Base-by-base conservation (phyloP, 35 echinoderm and acorn worm genomes). In the Eucidaris tribuloides region DNA sequence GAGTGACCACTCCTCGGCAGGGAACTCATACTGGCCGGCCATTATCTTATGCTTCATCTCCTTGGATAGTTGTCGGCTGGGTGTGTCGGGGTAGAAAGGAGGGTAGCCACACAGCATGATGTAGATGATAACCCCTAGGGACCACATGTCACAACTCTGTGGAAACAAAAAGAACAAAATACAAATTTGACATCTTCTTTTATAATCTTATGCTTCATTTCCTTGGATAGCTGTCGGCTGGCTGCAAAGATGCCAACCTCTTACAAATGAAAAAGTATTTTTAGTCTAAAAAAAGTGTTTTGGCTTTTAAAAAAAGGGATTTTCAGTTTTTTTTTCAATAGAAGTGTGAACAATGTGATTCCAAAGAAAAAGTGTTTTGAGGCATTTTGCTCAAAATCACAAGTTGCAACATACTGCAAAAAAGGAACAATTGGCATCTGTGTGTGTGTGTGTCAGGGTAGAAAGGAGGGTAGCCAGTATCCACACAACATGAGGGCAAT, bases 141-240 rank as follows among this genome's bases (percentile, higher is more conserved):
- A 99, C 96, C 96, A 99, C 84, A 99, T 99, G 59, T 99, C 96
- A 93, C 96, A 99, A 78, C 96, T 88, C 96, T 99, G 35, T 5
- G n/a, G n/a, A n/a, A n/a, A n/a, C n/a, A n/a, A n/a, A n/a, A n/a
- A n/a, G n/a, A n/a, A n/a, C n/a, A n/a, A n/a, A n/a, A n/a, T n/a
- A n/a, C n/a, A n/a, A n/a, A n/a, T n/a, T n/a, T n/a, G n/a, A n/a
- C n/a, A n/a, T n/a, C n/a, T n/a, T n/a, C n/a, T n/a, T n/a, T n/a
- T n/a, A 99, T 92, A 35, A 93, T 99, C 44, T 87, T 81, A 19
- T 68, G 50, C 20, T 81, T 79, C 96, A 99, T 99, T 23, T 91
- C 91, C 11, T 80, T 84, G 6, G 86, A 82, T 36, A 81, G 65
- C 27, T 81, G 49, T 45, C 85, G 50, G 17, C 83, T 86, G 24